Evolutionary conservation across 2,888 invertebrate species (phyloP), one percentile per base, ranked within the genome.

Genomic region (Stenichneumon culpator): DNA sequence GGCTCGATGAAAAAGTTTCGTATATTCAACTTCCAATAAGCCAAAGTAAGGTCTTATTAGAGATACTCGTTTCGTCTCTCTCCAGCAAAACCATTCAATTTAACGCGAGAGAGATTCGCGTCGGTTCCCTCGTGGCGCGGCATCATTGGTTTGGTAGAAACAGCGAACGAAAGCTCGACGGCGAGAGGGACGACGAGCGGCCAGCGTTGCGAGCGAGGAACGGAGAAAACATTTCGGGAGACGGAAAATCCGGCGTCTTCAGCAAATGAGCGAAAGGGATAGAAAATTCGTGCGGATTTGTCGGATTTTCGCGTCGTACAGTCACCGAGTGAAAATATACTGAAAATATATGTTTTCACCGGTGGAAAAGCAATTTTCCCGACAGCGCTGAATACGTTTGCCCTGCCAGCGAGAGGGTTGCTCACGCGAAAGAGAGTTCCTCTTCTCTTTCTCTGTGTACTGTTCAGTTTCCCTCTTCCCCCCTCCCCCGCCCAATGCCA

Each of bases 1-100:
- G 54, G 25, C 7, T 22, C 39, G 54, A 39, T 9, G 36, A 39
- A 72, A 72, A 57, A 25, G 57, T 63, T 57, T 50, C 57, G 79
- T 80, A 83, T 79, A 88, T 88, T 74, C 79, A 77, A 82, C 68
- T 87, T 86, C 83, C 88, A 88, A 88, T 88, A 86, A 88, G 81
- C 84, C 68, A 28, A 57, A 86, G 44, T 44, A 16, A 84, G 87
- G 84, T 79, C 84, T 88, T 85, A 88, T 88, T 88, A 88, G 84
- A 52, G 25, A 9, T 75, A 60, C 77, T 57, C 4, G 3, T 85
- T 83, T 80, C 60, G 69, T 86, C 74, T 67, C 65, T 63, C 80
- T 68, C 69, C 22, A 16, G 78, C 81, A 80, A 80, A 83, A 73
- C 87, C 75, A 86, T 87, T 88, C 84, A 87, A 88, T 88, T 88